These are phyloP conservation scores for Aphelenchoides fujianensis DNA, from an alignment of 1,140 invertebrate species.

Conservation along the genomic window DNA sequence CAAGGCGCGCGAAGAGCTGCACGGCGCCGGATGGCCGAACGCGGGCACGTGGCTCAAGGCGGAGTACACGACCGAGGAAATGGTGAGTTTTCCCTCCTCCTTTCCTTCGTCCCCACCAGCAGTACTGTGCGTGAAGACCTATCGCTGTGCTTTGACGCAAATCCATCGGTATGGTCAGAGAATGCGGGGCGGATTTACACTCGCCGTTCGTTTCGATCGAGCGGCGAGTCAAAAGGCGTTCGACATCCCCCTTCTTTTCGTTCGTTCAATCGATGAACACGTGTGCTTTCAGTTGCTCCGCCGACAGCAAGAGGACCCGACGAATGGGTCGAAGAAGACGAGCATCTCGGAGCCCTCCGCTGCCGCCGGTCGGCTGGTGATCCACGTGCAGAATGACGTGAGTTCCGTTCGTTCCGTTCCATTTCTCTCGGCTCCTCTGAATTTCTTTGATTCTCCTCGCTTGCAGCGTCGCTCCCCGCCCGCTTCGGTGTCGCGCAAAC, in stretches of 20 bases:
- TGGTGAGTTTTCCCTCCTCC: not conserved
- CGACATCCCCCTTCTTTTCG: not conserved
- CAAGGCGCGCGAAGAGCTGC: constrained; percentile 14
- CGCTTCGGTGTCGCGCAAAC: too few species aligned
- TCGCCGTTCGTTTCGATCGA: constrained; percentile 10
- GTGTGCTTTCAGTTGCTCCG: not conserved
- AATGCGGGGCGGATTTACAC: not conserved
- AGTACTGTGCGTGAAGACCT: constrained; percentile 5
- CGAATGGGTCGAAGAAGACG: too few species aligned
- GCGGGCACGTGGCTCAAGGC: not conserved
- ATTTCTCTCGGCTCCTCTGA: not conserved
- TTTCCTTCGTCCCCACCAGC: not conserved
- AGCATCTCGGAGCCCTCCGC: too few species aligned
- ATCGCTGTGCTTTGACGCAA: not conserved
- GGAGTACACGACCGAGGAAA: constrained; percentile 12
- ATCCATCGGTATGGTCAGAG: not conserved
- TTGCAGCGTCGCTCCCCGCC: not conserved
- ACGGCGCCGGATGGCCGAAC: constrained; percentile 2
- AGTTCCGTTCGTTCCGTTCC: too few species aligned
- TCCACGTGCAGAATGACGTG: constrained; percentile 4
- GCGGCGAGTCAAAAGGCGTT: not conserved
- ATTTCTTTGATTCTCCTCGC: not conserved
- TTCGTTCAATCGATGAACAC: not conserved
- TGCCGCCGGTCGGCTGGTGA: too few species aligned
- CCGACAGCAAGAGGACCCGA: too few species aligned